Conservation (phyloP, 2,113 vertebrate species). For the Ascaphus truei region DNA sequence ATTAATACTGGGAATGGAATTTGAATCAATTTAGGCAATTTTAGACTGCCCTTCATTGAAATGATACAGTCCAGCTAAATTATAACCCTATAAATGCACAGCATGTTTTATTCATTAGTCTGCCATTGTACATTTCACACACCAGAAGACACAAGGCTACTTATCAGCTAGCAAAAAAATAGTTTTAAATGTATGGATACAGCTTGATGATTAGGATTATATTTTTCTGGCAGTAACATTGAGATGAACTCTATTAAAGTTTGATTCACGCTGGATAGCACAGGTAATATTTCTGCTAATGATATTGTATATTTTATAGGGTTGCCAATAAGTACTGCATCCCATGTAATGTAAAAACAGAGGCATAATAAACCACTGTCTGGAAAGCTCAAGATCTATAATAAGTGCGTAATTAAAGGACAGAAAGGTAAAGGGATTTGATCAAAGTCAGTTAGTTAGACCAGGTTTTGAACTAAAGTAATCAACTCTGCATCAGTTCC, state of each 20-base stretch:
- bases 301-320: constrained; percentile 19
- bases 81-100: constrained; percentile 33
- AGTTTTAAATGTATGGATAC: constrained; percentile 24
- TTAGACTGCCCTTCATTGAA: constrained; percentile 21
- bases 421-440: too few relatives aligned
- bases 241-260: constrained; percentile 29
- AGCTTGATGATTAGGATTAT: constrained; percentile 28
- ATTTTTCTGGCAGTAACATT: constrained; percentile 23
- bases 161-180: constrained; percentile 13
- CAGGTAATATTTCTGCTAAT: constrained; percentile 31
- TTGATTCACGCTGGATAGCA: not conserved
- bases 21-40: constrained; percentile 23
- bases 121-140: constrained; percentile 34
- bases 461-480: too few relatives aligned
- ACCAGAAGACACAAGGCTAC: constrained; percentile 32
- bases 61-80: constrained; percentile 32
- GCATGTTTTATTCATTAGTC: constrained; percentile 33
- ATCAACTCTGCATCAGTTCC: too few relatives aligned
- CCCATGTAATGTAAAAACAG: constrained; percentile 23
- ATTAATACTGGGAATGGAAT: constrained; percentile 17
- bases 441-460: too few relatives aligned
- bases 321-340: constrained; percentile 11
- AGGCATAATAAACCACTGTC: constrained; percentile 19
- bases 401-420: constrained; percentile 21
- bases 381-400: constrained; percentile 3